Evolutionary conservation across 2,797 vertebrate genomes (phyloP).

Genomic region (Glossophaga mutica): DNA sequence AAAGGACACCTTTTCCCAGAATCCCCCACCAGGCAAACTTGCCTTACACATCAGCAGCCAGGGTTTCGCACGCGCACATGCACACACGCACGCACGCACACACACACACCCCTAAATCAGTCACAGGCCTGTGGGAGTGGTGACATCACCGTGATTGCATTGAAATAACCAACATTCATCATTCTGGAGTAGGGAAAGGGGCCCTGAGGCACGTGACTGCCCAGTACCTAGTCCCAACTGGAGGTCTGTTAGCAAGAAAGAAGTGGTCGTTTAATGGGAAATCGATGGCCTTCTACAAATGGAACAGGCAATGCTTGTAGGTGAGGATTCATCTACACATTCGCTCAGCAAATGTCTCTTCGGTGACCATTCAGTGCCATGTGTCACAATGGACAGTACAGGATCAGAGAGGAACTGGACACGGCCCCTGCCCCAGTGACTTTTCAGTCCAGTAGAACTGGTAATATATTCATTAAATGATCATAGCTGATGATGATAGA

Average conservation of each 20-base stretch:
- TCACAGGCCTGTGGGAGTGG: not conserved
- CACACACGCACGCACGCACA: rapidly evolving
- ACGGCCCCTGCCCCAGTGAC: not conserved
- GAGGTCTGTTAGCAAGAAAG: not conserved
- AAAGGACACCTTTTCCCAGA: not conserved
- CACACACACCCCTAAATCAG: not conserved
- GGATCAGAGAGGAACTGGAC: not conserved
- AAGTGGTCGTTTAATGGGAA: not conserved
- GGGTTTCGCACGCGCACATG: rapidly evolving
- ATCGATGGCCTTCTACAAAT: not conserved
- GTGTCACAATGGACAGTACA: too few relatives aligned
- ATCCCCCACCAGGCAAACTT: not conserved
- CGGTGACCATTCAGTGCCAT: not conserved
- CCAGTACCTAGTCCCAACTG: not conserved
- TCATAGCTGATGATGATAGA: not conserved
- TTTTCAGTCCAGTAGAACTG: not conserved
- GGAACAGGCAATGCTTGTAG: not conserved
- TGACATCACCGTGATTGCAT: not conserved
- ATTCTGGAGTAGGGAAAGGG: not conserved
- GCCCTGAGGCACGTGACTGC: not conserved
- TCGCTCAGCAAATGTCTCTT: not conserved
- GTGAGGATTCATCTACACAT: not conserved
- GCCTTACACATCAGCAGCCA: not conserved
- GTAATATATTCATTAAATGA: not conserved
- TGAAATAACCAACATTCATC: not conserved